These are phyloP conservation scores for Agelastica alni DNA, from an alignment of 2,888 invertebrate species.

Conservation along the genomic window DNA sequence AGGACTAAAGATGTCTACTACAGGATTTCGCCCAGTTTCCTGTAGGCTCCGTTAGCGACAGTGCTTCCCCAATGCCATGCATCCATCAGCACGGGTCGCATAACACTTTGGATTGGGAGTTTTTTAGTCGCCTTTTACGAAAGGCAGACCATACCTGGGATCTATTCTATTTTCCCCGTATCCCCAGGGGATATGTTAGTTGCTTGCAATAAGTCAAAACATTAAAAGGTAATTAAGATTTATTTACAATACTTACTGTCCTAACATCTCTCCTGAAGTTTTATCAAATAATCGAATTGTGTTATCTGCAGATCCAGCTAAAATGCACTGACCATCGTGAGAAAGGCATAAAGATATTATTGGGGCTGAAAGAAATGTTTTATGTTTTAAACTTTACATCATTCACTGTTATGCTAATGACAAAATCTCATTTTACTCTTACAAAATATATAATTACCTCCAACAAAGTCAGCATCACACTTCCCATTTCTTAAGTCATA, in stretches of 20 bases:
- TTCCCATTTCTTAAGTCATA: conserved; percentile 92
- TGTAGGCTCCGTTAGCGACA: too few species aligned
- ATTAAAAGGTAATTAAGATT: conserved; percentile 13
- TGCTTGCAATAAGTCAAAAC: conserved; percentile 13
- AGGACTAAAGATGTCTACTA: too few species aligned
- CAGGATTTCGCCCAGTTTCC: too few species aligned
- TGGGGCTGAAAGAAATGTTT: conserved; percentile 60
- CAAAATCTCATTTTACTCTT: too few species aligned
- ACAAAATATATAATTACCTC: too few species aligned
- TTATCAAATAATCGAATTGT: conserved; percentile 87
- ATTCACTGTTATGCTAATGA: not conserved
- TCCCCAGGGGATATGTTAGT: too few species aligned
- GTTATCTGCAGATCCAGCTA: conserved; percentile 84
- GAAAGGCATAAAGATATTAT: conserved; percentile 85
- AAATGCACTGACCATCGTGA: conserved; percentile 89
- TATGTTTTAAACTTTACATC: not conserved
- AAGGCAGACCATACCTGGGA: too few species aligned
- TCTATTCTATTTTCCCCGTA: too few species aligned
- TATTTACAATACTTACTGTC: conserved; percentile 59
- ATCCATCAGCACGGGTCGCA: too few species aligned
- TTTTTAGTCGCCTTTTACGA: too few species aligned
- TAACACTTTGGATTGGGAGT: too few species aligned
- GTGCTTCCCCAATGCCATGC: too few species aligned
- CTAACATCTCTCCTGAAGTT: conserved; percentile 75
- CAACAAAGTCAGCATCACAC: conserved; percentile 81